Evolutionary conservation across 2,113 vertebrate species (phyloP).

Genomic region (Trichechus manatus): DNA sequence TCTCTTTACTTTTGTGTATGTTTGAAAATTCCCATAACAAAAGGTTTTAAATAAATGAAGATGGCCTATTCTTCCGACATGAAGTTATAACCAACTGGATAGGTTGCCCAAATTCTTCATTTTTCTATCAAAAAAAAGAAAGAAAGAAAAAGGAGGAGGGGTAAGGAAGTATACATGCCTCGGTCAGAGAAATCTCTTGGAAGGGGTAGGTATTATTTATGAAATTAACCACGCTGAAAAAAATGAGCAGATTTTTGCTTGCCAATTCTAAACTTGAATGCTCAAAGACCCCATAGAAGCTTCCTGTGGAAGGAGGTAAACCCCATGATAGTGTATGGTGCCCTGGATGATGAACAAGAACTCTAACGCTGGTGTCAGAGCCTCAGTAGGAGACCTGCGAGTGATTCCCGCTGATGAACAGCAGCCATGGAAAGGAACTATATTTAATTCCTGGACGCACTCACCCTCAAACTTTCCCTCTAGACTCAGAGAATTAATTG

Average conservation of each 20-base stretch:
- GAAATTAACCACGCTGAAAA: not conserved
- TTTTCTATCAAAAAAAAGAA: slow-evolving; percentile 44
- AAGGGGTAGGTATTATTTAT: not conserved
- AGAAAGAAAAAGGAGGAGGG: not conserved
- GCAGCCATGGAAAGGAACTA: not conserved
- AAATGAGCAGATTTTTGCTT: not conserved
- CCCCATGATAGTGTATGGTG: not conserved
- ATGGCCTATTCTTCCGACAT: not conserved
- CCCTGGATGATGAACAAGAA: not conserved
- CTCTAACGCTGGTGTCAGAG: not conserved
- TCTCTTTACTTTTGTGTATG: not conserved
- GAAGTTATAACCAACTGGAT: not conserved
- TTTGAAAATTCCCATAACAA: not conserved
- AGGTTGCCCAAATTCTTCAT: not conserved
- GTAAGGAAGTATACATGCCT: not conserved
- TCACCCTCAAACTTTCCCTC: not conserved
- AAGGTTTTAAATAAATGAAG: slow-evolving; percentile 37
- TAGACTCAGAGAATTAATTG: slow-evolving; percentile 28
- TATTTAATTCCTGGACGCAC: slow-evolving; percentile 8
- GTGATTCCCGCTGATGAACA: not conserved
- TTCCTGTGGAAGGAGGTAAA: not conserved
- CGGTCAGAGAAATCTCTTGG: slow-evolving; percentile 8
- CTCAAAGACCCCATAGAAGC: not conserved
- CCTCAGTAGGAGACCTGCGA: not conserved
- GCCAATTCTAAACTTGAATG: not conserved